Percentiles rank a stretch among this genome's conserved stretches.
These are phyloP conservation scores for Chionoecetes opilio DNA, from an alignment of 1,140 invertebrate species.

Conservation along the genomic window DNA sequence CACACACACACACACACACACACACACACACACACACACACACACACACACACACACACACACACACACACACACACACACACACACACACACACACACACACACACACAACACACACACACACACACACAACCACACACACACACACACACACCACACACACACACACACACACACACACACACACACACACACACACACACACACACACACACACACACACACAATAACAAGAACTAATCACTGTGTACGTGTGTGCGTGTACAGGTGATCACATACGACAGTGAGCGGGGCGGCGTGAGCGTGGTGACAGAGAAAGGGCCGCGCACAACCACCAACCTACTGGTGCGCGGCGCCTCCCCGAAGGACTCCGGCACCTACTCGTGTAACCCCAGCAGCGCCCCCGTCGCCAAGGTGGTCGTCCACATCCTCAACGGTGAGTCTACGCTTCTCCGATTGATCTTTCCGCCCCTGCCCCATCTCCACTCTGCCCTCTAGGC, in stretches of 20 bases:
- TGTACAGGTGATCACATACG: constrained; percentile 79
- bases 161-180: too few species aligned
- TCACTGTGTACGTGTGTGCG: not conserved
- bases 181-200: too few species aligned
- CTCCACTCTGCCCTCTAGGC: not conserved
- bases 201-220: too few species aligned
- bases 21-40: too few species aligned
- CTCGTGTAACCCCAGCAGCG: constrained; percentile 80
- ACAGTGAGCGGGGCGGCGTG: constrained; percentile 80
- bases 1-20: too few species aligned
- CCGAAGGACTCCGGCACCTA: constrained; percentile 79
- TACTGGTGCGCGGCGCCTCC: constrained; percentile 80
- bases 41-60: too few species aligned
- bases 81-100: too few species aligned
- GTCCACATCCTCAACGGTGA: constrained; percentile 81
- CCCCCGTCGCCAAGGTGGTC: constrained; percentile 77
- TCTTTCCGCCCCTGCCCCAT: not conserved
- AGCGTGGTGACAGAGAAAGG: constrained; percentile 85
- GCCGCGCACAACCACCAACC: constrained; percentile 78
- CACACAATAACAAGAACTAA: too few species aligned
- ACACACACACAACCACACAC: too few species aligned
- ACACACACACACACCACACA: too few species aligned
- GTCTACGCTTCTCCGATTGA: not conserved
- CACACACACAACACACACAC: too few species aligned
- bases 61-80: too few species aligned